Base-by-base conservation (phyloP, 2,113 vertebrate genomes). In the Andinoacara biseriatus region DNA sequence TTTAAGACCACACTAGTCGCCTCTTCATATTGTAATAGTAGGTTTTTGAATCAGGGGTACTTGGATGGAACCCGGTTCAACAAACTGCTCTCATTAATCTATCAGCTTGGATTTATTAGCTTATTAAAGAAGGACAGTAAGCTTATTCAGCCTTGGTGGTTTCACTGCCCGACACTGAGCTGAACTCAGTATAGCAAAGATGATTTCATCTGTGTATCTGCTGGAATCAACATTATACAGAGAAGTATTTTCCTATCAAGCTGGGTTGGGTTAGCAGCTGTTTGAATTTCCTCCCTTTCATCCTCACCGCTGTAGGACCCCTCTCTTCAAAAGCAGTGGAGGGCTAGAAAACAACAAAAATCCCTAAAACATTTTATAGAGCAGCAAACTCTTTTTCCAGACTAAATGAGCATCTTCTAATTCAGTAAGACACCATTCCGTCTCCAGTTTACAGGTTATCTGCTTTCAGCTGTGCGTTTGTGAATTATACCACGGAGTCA, bases 31-130 rank as follows among this genome's bases (percentile, higher is more conserved):
- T 72, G 38, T 83, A 65, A 75, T 15, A 13, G 4, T 13, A 35
- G 22, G 59, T 46, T 80, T 80, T 52, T 58, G 13, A 52, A 46
- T 9, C 24, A 6, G 15, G 22, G 67, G 9, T 24, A 38, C 14
- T 81, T 62, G 69, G 54, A 78, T 67, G 29, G 46, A 85, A 46
- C 35, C 46, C 74, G 52, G 59, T 54, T 31, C 1, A n/a, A 80
- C 74, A 75, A 31, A 54, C 57, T 62, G 15, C 72, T 52, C 78
- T 26, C 58, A 75, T 82, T 85, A 89, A 78, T 89, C 26, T 77
- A 90, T 86, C 59, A 79, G 69, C 62, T 61, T 67, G 72, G 24
- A 82, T 88, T 89, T 83, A 87, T 61, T 60, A 29, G 84, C 69
- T 61, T 67, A 65, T 87, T 61, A 78, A 88, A 87, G 31, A 63